Base-by-base conservation (phyloP, 2,113 vertebrate genomes). In the Verasper variegatus region DNA sequence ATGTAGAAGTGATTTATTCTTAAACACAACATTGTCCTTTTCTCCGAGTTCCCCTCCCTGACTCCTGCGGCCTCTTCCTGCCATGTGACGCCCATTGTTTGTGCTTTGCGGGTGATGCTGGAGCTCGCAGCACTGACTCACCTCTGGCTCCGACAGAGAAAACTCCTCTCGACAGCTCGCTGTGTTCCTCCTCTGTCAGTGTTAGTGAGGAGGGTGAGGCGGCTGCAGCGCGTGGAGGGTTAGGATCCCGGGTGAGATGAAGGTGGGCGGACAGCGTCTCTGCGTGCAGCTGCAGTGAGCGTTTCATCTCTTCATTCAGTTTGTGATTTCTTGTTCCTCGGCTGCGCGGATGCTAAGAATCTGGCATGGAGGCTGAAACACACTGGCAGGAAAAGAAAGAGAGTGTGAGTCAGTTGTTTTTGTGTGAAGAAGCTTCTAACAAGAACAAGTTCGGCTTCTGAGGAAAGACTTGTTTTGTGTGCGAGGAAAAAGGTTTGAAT, bases 201-300 rank as follows among this genome's bases (percentile, higher is more conserved):
- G 58, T 66, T 13, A 2, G 40, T 8, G 35, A 9, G 35, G 35
- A 77, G 79, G 67, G 67, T 83, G 58, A 18, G 24, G 51, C 18
- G 15, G 51, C 18, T 18, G 51, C 18, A 1, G 57, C 15, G 14
- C 10, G 23, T 52, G 69, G 18, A 68, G 69, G 70, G 78, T 49
- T 52, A 58, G 80, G 54, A 47, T 74, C 80, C 64, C 17, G 14
- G 49, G 58, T 10, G 69, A 80, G 80, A 68, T 31, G 55, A 24
- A 77, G 71, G 78, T 84, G 81, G 88, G 85, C 65, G 81, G 81
- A 81, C 68, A 11, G 76, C 69, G 72, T 65, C 51, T 40, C 74
- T 10, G 57, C 12, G 17, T 71, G 67, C 68, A 26, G 75, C 69
- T 52, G 45, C 31, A 66, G 26, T 20, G 40, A 40, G 11, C 40